phyloP scores from a whole-genome alignment of 2,113 vertebrate species.

The Mormoops blainvillei region DNA sequence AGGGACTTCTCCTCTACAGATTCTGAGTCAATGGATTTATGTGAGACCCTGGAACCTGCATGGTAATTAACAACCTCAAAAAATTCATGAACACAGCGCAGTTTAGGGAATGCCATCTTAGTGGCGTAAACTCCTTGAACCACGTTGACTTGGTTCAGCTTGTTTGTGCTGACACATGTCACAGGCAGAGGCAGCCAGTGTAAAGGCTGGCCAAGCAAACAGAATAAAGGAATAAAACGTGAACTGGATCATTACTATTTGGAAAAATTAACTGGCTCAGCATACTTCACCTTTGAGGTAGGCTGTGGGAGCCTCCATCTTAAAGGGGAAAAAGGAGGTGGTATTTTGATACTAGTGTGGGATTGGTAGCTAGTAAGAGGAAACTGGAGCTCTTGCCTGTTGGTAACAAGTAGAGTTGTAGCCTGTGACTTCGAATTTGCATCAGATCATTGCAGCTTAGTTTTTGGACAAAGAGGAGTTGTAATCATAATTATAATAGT shows the following conservation, averaged over 20 bases:
- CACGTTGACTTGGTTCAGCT: background rate
- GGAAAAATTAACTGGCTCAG: background rate
- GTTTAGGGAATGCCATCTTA: background rate
- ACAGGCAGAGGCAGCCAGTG: background rate
- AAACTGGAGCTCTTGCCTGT: background rate
- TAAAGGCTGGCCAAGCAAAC: background rate
- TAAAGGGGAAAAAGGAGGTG: background rate
- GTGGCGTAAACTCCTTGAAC: background rate
- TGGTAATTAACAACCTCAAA: background rate
- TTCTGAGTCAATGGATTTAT: background rate
- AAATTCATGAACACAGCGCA: background rate
- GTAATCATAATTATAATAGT: constrained; percentile 37
- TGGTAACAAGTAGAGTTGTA: background rate
- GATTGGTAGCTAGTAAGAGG: background rate
- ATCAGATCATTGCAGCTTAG: background rate
- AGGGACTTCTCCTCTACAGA: background rate
- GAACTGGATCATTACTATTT: background rate
- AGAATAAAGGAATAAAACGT: background rate
- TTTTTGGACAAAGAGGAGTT: constrained; percentile 42
- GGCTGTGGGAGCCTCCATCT: background rate
- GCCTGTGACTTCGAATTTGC: background rate
- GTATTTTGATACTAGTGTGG: background rate
- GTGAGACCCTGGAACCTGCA: background rate
- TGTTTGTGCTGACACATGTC: background rate
- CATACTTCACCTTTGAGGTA: background rate